Evolutionary conservation across 1,140 invertebrate species (phyloP).

Genomic region (Drosophila lini): DNA sequence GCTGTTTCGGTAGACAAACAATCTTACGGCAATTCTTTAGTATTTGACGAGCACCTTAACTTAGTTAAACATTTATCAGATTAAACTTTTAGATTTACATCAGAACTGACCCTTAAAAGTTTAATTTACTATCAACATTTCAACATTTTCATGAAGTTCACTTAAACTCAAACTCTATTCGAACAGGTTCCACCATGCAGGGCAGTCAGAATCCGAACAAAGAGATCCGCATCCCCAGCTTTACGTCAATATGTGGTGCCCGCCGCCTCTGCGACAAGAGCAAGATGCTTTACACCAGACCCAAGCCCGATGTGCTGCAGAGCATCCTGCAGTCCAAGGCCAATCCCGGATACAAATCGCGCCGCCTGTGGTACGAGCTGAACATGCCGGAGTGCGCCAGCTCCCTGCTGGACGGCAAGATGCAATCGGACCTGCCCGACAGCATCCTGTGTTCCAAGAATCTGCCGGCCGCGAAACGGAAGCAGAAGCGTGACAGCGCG

Average conservation of each 20-base stretch:
- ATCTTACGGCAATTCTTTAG: background rate
- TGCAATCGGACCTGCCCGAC: conserved; percentile 71
- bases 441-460: conserved; percentile 55
- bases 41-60: background rate
- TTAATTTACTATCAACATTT: background rate
- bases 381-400: conserved; percentile 82
- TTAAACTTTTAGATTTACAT: background rate
- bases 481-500: conserved; percentile 11
- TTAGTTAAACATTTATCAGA: background rate
- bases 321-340: conserved; percentile 78
- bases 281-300: conserved; percentile 73
- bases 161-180: background rate
- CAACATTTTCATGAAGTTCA: background rate
- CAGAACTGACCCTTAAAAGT: background rate
- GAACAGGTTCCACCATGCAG: conserved; percentile 38
- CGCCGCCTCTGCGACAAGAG: conserved; percentile 65
- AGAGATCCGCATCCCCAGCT: conserved; percentile 57
- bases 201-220: conserved; percentile 60
- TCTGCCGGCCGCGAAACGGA: conserved; percentile 16
- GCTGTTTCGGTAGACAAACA: background rate
- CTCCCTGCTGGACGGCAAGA: conserved; percentile 70
- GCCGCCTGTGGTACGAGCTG: conserved; percentile 79
- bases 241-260: conserved; percentile 61
- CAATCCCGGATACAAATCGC: conserved; percentile 76
- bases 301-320: conserved; percentile 75